phyloP scores from a whole-genome alignment of 2,888 invertebrate species.

The Tortricodes alternella region DNA sequence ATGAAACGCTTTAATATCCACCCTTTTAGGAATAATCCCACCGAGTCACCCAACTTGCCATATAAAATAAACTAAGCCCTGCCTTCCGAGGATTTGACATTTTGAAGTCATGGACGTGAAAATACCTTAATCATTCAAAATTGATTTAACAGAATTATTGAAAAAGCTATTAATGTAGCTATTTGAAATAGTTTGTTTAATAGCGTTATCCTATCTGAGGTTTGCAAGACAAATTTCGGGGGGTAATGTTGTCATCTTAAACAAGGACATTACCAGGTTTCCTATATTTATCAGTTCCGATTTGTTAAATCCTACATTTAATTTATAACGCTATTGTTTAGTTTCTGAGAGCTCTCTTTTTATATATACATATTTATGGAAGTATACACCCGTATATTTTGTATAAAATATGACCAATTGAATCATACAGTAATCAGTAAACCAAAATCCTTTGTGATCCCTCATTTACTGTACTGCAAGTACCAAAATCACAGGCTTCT shows the following conservation, averaged over 20 bases:
- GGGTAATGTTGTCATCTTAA: not conserved
- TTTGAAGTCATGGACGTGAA: slow-evolving; percentile 29
- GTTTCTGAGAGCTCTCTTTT: not conserved
- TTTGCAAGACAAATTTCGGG: not conserved
- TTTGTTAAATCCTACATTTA: not conserved
- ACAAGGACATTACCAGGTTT: not conserved
- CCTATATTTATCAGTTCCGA: not conserved
- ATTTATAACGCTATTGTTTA: not conserved
- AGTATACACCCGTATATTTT: no score
- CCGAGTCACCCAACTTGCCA: no score
- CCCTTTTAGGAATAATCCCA: no score
- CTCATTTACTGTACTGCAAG: no score
- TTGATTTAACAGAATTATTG: slow-evolving; percentile 21
- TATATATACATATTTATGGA: no score
- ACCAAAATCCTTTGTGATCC: no score
- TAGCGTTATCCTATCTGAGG: not conserved
- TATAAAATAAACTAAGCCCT: slow-evolving; percentile 68
- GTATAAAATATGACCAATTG: no score
- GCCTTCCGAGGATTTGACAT: slow-evolving; percentile 74
- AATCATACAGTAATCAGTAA: no score
- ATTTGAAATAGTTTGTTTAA: slow-evolving; percentile 17
- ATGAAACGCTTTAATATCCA: no score
- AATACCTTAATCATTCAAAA: slow-evolving; percentile 21
- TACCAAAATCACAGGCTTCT: no score
- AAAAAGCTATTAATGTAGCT: slow-evolving; percentile 27